Evolutionary conservation across 2,113 vertebrate species (phyloP), one percentile per base, ranked within the genome.

Genomic region (Dasyornis broadbenti): DNA sequence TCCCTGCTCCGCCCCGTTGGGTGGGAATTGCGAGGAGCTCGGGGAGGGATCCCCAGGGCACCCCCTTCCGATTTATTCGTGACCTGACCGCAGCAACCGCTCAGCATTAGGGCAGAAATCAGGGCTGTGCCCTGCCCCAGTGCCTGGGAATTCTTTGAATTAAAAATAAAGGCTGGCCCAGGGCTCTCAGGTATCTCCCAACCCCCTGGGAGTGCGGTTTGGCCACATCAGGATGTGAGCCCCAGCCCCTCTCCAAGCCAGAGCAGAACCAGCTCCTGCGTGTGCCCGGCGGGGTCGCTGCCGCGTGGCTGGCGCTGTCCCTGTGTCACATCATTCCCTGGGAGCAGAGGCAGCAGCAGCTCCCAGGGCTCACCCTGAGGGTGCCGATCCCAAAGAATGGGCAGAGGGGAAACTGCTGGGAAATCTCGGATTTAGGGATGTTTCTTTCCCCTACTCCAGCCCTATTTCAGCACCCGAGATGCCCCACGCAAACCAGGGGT

Each of bases 1-100:
- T 3, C 54, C 73, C 64, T 19, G 54, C 72, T 28, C 64, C 1
- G 7, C 15, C 33, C 39, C 23, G 1, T 10, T 2, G 1, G 1
- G 0, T 0, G 26, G 80, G 63, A 49, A 16, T 2, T 1, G 20
- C 0, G 0, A 15, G 35, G 39, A 52, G 15, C 1, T 0, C 2
- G 9, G 30, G 68, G 22, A 44, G 33, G 9, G 26, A 3, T 1
- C 33, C 42, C 76, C 44, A 9, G 39, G 19, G 42, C 13, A 40
- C 4, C 0, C 11, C 37, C n/a, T n/a, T n/a, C n/a, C n/a, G 49
- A 4, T 23, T 27, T 5, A 4, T 44, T n/a, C 33, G 52, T 4
- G 1, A 27, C 31, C 23, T 2, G 7, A 15, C 2, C 2, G 0
- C 82, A 64, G 79, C 49, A 40, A 17, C 60, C 1, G 8, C 68